These are phyloP conservation scores for Mastacembelus armatus DNA, from an alignment of 2,797 vertebrate species.

Conservation along the genomic window DNA sequence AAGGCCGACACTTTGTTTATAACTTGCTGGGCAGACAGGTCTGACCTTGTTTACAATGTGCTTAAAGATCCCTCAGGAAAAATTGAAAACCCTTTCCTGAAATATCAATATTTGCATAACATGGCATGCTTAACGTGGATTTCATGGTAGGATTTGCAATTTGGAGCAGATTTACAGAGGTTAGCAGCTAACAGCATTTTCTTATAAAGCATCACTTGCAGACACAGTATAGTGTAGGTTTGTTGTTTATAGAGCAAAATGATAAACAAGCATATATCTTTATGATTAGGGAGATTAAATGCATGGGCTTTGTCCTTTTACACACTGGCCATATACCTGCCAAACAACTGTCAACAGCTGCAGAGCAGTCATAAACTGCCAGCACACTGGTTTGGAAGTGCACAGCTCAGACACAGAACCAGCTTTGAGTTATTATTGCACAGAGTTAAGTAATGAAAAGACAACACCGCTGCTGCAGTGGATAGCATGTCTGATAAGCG, in stretches of 20 bases:
- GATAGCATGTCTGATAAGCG: constrained; percentile 16
- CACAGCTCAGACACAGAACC: constrained; percentile 30
- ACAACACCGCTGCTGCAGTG: neutral
- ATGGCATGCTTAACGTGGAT: constrained; percentile 16
- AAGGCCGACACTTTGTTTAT: constrained; percentile 43
- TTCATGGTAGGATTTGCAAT: constrained; percentile 37
- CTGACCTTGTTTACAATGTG: constrained; percentile 58
- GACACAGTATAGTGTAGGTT: constrained; percentile 5
- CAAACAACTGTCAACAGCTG: constrained; percentile 57
- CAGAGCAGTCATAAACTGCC: constrained; percentile 32
- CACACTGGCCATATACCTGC: constrained; percentile 44
- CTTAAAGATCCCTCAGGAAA: constrained; percentile 48
- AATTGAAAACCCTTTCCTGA: constrained; percentile 37
- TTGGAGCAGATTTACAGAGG: constrained; percentile 9
- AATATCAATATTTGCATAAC: constrained; percentile 69
- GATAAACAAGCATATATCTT: constrained; percentile 35
- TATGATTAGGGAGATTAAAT: constrained; percentile 47
- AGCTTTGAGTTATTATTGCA: constrained; percentile 32
- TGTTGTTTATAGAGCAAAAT: constrained; percentile 22
- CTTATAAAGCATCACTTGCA: neutral
- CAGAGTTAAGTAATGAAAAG: constrained; percentile 35
- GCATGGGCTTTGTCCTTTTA: constrained; percentile 43
- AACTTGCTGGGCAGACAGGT: constrained; percentile 38
- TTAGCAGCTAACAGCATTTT: constrained; percentile 15
- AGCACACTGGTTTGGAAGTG: constrained; percentile 48